Evolutionary conservation across 92 coral and sea anemone genomes (phyloP), one percentile per base, ranked within the genome.

Genomic region (Micromussa lordhowensis): DNA sequence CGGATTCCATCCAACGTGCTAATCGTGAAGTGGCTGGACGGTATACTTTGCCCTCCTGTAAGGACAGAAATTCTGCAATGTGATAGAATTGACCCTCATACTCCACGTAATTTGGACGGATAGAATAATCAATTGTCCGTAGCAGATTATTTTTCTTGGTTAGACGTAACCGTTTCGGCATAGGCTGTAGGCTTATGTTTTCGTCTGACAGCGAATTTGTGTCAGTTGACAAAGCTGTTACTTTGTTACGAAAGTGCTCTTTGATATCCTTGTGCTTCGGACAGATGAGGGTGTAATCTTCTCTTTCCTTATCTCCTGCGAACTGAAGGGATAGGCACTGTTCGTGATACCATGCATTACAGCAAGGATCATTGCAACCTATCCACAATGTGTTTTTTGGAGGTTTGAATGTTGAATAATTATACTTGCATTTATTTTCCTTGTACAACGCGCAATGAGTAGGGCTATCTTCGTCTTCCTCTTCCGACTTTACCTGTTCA

Each of bases 1-100:
- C 78, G 14, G 54, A 83, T 40, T 71, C 82, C 75, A 90, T 90
- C 93, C 90, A 90, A 16, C 87, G 83, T 35, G 87, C 26, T 0
- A 80, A 49, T 6, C 90, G 81, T 40, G 93, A 90, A 24, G n/a
- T 78, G 44, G 90, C 78, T 16, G 93, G 93, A 0, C 93, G 73
- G 69, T 90, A 80, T 22, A 90, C 87, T 32, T 90, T 90, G 11
- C 90, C 93, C 68, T 90, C 69, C 69, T 90, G 93, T 28, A 90
- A 55, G 7, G 90, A 78, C 32, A 90, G 80, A 85, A 90, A 90
- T 63, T 90, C 91, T 17, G 93, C 91, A 16, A 91, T 91, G 48
- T 91, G 91, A 40, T 73, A 91, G 38, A 36, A 87, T 54, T 85
- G 78, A 15, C 88, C 92, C 35, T 86, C 88, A 38, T 86, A 35